phyloP scores from a whole-genome alignment of 2,113 vertebrate genomes.

The Pangasianodon hypophthalmus region DNA sequence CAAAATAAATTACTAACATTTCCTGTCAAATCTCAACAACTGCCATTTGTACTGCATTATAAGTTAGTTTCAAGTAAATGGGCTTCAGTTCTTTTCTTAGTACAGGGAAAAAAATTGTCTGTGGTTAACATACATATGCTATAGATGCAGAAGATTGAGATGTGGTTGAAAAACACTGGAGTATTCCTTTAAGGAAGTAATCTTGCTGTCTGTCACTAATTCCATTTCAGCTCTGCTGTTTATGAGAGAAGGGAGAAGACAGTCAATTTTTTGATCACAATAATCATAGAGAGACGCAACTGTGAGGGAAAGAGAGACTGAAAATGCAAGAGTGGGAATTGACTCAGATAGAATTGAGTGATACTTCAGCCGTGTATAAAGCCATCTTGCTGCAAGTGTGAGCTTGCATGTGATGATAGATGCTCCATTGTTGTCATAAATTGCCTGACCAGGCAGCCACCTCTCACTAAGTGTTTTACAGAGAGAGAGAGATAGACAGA shows the following conservation, averaged over 20 bases:
- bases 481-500: slow-evolving; percentile 48
- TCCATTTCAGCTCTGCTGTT: background rate
- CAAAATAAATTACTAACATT: background rate
- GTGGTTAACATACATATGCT: background rate
- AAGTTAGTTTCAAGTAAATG: background rate
- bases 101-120: background rate
- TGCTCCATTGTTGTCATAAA: slow-evolving; percentile 72
- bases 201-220: slow-evolving; percentile 2
- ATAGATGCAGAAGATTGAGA: background rate
- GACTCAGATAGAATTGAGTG: slow-evolving; percentile 38
- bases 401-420: slow-evolving; percentile 12
- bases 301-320: slow-evolving; percentile 13
- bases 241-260: slow-evolving; percentile 2
- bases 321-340: slow-evolving; percentile 52
- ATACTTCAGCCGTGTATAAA: slow-evolving; percentile 23
- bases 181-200: background rate
- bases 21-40: background rate
- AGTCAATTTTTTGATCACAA: background rate
- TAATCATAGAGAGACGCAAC: background rate
- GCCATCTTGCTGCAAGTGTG: slow-evolving; percentile 25
- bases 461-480: slow-evolving; percentile 72
- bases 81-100: background rate
- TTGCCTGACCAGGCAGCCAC: slow-evolving; percentile 65
- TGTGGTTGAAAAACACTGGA: background rate
- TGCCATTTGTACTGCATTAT: background rate